Base-by-base conservation (phyloP, 2,113 vertebrate genomes). In the Notarius lentiginosus region DNA sequence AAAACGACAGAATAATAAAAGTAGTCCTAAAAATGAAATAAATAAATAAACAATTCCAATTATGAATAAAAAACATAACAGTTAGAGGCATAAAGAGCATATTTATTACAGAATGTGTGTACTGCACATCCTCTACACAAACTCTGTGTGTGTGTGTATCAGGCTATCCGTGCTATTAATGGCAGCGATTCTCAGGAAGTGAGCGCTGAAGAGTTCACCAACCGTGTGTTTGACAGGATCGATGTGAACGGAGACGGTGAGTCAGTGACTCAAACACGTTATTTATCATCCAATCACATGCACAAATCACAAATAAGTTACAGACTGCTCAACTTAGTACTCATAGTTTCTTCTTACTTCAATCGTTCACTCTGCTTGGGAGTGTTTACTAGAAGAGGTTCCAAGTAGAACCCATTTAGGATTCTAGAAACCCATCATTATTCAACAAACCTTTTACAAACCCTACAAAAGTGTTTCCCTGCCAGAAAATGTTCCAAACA, bases 81-180 rank as follows among this genome's bases (percentile, higher is more conserved):
- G 61, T 63, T 61, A 2, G 60, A 61, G 60, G 60, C n/a, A 68
- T 68, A 34, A 70, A 70, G 14, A 18, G 27, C 15, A 49, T 41
- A 49, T 75, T 75, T 75, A 75, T 47, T 72, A 72, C 7, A 4
- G 10, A 72, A 72, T 9, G 20, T 75, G 20, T 49, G 41, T 5
- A 75, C 3, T 49, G 10, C 17, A 34, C 49, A 34, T 17, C 14
- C 27, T 70, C 66, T 34, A 70, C 14, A 15, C 6, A 14, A 70
- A 1, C 7, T 47, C 7, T 27, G 3, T n/a, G 9, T 5, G n/a
- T 14, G 10, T 86, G 56, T 86, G 84, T 85, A 7, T 49, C 79
- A 97, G 96, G 97, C 97, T 65, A 97, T 98, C 89, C 95, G 96
- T 1, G 97, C 96, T 24, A 97, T 98, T 92, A 97, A 96, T 22